phyloP scores from a whole-genome alignment of 2,113 vertebrate species.

The Pionites leucogaster region DNA sequence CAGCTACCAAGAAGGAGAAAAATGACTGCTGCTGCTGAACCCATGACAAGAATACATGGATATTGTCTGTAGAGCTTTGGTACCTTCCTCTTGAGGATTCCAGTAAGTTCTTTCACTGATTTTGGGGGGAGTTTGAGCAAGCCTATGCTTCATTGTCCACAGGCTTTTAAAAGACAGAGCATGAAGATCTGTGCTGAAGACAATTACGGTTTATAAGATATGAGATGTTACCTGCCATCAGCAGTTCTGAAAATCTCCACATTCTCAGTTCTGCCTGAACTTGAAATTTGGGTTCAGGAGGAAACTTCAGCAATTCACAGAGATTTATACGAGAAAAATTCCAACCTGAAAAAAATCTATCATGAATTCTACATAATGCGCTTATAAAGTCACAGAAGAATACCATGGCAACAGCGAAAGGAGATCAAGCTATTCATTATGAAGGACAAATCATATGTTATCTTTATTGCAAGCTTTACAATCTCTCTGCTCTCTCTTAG shows the following conservation, averaged over 20 bases:
- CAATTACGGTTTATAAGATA: neutral
- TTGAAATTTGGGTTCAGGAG: neutral
- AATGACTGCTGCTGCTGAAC: no score
- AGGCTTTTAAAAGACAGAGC: neutral
- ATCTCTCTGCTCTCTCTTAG: neutral
- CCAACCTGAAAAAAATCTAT: neutral
- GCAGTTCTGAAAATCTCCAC: neutral
- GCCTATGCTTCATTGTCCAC: neutral
- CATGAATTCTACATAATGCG: neutral
- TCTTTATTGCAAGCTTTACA: neutral
- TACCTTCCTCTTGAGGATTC: neutral
- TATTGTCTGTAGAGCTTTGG: neutral
- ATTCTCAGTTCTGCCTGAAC: neutral
- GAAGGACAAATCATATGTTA: neutral
- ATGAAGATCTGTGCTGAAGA: neutral
- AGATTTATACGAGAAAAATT: neutral
- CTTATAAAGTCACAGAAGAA: conserved; percentile 21
- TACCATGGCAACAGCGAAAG: conserved; percentile 36
- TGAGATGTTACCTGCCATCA: neutral
- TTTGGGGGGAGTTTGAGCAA: neutral
- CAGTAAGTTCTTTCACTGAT: neutral
- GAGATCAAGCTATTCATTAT: neutral
- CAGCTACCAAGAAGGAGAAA: no score
- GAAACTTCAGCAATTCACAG: neutral
- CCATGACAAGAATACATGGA: neutral